These are phyloP conservation scores for Gallinago paraguaiae DNA, from an alignment of 2,113 vertebrate genomes.

Conservation along the genomic window DNA sequence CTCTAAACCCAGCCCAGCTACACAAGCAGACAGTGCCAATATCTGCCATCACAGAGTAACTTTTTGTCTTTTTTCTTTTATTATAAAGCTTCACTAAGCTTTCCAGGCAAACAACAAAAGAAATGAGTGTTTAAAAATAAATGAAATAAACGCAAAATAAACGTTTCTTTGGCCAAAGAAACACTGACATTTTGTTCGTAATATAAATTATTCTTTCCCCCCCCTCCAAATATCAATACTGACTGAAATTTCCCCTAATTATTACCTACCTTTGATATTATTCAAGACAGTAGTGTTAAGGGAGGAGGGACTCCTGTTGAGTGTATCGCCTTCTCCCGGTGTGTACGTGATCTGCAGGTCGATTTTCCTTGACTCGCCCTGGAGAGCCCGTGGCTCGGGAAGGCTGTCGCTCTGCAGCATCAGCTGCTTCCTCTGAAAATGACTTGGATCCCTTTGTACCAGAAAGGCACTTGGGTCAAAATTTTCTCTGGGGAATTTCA, in stretches of 20 bases:
- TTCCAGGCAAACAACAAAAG: neutral
- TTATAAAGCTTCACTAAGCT: neutral
- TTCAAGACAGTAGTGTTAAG: conserved; percentile 74
- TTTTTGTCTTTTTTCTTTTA: too few relatives aligned
- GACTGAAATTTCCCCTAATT: neutral
- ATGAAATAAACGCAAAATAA: neutral
- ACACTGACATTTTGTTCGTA: neutral
- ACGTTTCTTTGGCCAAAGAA: neutral
- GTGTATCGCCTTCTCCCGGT: conserved; percentile 74
- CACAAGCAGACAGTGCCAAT: neutral
- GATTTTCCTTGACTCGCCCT: conserved; percentile 72
- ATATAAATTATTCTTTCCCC: accelerated
- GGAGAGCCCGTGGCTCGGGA: conserved; percentile 37
- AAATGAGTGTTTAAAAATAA: neutral
- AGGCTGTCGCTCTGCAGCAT: conserved; percentile 71
- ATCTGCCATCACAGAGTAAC: neutral
- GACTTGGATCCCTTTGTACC: conserved; percentile 86
- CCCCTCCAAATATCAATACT: neutral
- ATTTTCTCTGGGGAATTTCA: conserved; percentile 91
- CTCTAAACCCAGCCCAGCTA: neutral
- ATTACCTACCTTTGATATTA: conserved; percentile 83
- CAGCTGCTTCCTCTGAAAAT: conserved; percentile 74
- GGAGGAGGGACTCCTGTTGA: conserved; percentile 84
- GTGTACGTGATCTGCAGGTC: conserved; percentile 70
- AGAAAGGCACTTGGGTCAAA: conserved; percentile 97